A percentile compares a stretch with the other conserved stretches of the same genome.
Conservation (phyloP, 2,888 invertebrate genomes). For the Cataglyphis altisquamis region DNA sequence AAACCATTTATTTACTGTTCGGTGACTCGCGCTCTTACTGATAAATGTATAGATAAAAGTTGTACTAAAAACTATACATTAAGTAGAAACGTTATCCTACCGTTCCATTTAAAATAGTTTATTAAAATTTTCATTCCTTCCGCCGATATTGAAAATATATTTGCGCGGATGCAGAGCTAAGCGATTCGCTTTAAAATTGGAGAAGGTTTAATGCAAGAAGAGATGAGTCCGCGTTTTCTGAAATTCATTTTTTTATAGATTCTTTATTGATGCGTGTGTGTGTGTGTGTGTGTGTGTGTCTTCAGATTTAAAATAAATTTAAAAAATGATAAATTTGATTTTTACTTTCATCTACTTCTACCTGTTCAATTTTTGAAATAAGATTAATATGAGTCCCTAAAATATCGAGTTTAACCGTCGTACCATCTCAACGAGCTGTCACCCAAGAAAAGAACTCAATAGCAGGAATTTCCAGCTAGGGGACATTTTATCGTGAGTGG, state of each 20-base stretch:
- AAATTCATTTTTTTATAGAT: not conserved
- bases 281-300: too few relatives aligned
- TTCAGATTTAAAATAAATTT: not conserved
- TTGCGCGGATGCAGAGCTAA: slow-evolving; percentile 8
- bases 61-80: slow-evolving; percentile 23
- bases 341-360: not conserved
- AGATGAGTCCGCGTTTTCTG: not conserved
- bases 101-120: slow-evolving; percentile 22
- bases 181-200: slow-evolving; percentile 5
- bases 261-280: not conserved
- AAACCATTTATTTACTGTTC: slow-evolving; percentile 45
- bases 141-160: slow-evolving; percentile 26
- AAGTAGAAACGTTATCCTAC: not conserved
- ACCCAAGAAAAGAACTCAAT: slow-evolving; percentile 3
- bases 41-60: slow-evolving; percentile 49
- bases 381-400: not conserved
- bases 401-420: slow-evolving; percentile 35
- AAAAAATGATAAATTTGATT: not conserved
- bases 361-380: not conserved
- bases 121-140: slow-evolving; percentile 34
- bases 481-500: slow-evolving; percentile 68
- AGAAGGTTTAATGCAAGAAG: not conserved
- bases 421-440: slow-evolving; percentile 20
- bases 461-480: slow-evolving; percentile 35
- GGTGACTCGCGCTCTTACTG: slow-evolving; percentile 21